A percentile compares a stretch with the other conserved stretches of the same genome.
These are phyloP conservation scores for Gila orcuttii DNA, from an alignment of 2,113 vertebrate species.

Conservation along the genomic window DNA sequence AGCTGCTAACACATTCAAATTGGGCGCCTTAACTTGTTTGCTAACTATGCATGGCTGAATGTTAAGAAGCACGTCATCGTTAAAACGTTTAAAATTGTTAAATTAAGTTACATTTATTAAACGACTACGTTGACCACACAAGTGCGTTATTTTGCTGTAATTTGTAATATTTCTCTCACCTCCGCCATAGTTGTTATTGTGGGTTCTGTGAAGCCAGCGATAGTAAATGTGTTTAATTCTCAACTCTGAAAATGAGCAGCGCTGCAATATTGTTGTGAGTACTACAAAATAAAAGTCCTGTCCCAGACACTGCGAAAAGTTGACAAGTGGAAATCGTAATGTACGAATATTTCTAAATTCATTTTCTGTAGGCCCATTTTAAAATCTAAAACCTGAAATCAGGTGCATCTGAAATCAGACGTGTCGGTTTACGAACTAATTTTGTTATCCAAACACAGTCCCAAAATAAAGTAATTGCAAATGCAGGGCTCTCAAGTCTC, in stretches of 20 bases:
- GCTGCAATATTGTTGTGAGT: no score
- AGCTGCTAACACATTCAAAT: slow-evolving; percentile 42
- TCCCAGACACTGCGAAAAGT: not conserved
- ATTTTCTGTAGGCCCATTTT: no score
- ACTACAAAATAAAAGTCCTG: slow-evolving; percentile 49
- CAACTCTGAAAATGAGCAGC: not conserved
- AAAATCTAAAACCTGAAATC: no score
- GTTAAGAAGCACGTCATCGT: not conserved
- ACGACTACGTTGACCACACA: not conserved
- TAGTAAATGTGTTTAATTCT: not conserved
- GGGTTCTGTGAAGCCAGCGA: slow-evolving; percentile 34
- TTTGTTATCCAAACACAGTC: not conserved
- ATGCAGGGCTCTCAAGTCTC: no score
- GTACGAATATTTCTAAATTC: not conserved
- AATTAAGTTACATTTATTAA: not conserved
- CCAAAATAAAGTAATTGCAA: not conserved
- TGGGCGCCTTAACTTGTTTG: slow-evolving; percentile 34
- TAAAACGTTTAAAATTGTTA: not conserved
- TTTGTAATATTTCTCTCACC: slow-evolving; percentile 52
- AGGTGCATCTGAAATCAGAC: not conserved
- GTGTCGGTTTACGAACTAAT: not conserved
- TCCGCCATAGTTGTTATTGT: slow-evolving; percentile 52
- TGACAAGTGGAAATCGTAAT: not conserved
- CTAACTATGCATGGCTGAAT: slow-evolving; percentile 6
- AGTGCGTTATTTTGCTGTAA: not conserved